Percentiles rank a stretch among this genome's conserved stretches.
Evolutionary conservation across 2,113 vertebrate species (phyloP).

Genomic region (Macaca fascicularis): DNA sequence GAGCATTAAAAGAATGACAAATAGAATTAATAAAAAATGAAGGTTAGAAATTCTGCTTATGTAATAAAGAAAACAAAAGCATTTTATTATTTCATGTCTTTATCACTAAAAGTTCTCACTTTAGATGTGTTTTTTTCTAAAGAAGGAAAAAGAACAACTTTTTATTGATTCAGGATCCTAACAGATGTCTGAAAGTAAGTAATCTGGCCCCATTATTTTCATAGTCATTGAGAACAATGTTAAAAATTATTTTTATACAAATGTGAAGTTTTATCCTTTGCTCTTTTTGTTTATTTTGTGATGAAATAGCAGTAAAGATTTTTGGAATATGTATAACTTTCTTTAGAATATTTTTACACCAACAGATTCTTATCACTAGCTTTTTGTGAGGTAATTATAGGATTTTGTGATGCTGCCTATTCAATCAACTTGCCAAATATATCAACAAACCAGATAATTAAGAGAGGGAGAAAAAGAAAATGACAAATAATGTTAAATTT

Average conservation of each 20-base stretch:
- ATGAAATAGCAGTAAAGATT: neutral
- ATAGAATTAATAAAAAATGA: slow-evolving; percentile 31
- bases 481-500: slow-evolving; percentile 10
- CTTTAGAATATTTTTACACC: neutral
- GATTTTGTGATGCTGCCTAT: neutral
- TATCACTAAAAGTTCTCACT: neutral
- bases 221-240: neutral
- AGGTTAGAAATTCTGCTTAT: slow-evolving; percentile 16
- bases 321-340: neutral
- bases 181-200: neutral
- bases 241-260: slow-evolving; percentile 14
- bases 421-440: neutral
- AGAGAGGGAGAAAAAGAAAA: neutral
- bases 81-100: neutral
- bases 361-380: neutral
- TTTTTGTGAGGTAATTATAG: slow-evolving; percentile 31
- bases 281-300: neutral
- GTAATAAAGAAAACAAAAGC: slow-evolving; percentile 41
- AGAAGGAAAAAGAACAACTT: neutral
- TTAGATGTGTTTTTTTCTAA: slow-evolving; percentile 41
- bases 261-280: neutral
- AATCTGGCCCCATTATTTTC: neutral
- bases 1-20: slow-evolving; percentile 50
- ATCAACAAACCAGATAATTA: neutral
- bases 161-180: neutral